Percentiles rank a stretch among this genome's conserved stretches.
These are phyloP conservation scores for Drosophila ercepeae DNA, from an alignment of 1,140 invertebrate genomes.

Conservation along the genomic window DNA sequence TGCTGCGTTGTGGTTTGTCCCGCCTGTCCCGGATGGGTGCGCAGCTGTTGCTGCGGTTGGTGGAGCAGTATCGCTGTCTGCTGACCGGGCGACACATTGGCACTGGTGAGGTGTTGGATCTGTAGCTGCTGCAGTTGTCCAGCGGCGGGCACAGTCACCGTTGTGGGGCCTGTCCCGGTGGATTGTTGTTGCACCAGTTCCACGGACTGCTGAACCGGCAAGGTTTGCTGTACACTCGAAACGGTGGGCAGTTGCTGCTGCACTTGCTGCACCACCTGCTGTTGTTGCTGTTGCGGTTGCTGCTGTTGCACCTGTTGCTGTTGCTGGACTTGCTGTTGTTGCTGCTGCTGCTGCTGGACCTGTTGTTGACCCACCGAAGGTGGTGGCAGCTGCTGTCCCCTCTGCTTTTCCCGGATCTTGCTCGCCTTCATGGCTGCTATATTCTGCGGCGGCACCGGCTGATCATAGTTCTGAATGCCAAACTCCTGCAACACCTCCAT, in stretches of 20 bases:
- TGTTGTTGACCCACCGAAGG: slow-evolving; percentile 54
- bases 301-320: slow-evolving; percentile 26
- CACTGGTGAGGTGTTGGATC: slow-evolving; percentile 67
- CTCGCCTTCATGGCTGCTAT: slow-evolving; percentile 94
- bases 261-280: slow-evolving; percentile 51
- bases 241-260: slow-evolving; percentile 52
- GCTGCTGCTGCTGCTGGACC: slow-evolving; percentile 29
- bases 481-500: slow-evolving; percentile 91
- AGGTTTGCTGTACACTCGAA: slow-evolving; percentile 12
- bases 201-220: slow-evolving; percentile 48
- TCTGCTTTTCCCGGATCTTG: slow-evolving; percentile 86
- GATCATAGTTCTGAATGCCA: slow-evolving; percentile 92
- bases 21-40: slow-evolving; percentile 36
- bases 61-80: slow-evolving; percentile 71
- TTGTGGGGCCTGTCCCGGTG: slow-evolving; percentile 30
- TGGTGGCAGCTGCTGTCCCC: slow-evolving; percentile 56
- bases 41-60: slow-evolving; percentile 62
- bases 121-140: slow-evolving; percentile 62
- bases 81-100: slow-evolving; percentile 47
- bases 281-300: slow-evolving; percentile 30
- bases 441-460: slow-evolving; percentile 92
- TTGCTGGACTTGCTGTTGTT: slow-evolving; percentile 20
- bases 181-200: slow-evolving; percentile 53
- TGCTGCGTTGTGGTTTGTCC: slow-evolving; percentile 58
- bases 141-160: slow-evolving; percentile 54